These are phyloP conservation scores for Plectropomus leopardus DNA, from an alignment of 2,113 vertebrate species.

Conservation along the genomic window DNA sequence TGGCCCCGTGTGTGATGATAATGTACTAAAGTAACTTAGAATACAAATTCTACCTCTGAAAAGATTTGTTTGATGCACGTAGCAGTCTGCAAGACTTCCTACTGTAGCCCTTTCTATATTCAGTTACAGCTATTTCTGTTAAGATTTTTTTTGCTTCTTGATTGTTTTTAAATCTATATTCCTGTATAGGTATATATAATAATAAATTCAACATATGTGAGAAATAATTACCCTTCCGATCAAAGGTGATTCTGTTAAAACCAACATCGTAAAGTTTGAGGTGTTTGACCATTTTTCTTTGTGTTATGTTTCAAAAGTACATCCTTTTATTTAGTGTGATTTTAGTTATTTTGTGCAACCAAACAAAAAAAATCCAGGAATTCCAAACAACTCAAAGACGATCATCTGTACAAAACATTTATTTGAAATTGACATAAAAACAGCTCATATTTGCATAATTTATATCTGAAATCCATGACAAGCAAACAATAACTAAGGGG, in stretches of 20 bases:
- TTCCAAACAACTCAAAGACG: neutral
- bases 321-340: too few species aligned
- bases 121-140: too few species aligned
- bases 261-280: neutral
- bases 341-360: too few species aligned
- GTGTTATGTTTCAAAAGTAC: too few species aligned
- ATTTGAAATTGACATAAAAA: conserved; percentile 82
- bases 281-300: neutral
- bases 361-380: too few species aligned
- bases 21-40: neutral
- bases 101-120: neutral
- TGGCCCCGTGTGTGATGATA: too few species aligned
- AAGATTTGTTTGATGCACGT: neutral
- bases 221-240: neutral
- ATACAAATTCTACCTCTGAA: neutral
- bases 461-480: conserved; percentile 73
- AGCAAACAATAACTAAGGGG: conserved; percentile 69
- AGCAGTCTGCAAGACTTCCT: too few species aligned
- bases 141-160: neutral
- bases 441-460: conserved; percentile 76
- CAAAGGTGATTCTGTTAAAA: neutral
- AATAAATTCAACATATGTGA: neutral
- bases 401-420: conserved; percentile 82
- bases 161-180: neutral
- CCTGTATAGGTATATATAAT: neutral